A percentile compares a stretch with the other conserved stretches of the same genome.
These are phyloP conservation scores for Coilia nasus DNA, from an alignment of 2,797 vertebrate genomes.

Conservation along the genomic window DNA sequence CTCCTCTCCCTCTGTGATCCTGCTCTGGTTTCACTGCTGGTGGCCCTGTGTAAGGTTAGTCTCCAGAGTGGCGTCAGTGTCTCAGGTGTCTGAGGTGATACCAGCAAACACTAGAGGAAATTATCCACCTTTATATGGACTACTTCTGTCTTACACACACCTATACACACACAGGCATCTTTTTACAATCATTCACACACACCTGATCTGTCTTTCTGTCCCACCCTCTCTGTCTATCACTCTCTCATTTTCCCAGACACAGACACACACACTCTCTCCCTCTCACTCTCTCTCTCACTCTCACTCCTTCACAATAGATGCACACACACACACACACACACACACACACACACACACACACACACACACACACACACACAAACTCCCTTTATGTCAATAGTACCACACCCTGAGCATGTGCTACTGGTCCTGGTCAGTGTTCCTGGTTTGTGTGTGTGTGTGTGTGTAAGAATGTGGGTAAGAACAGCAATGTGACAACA, in stretches of 20 bases:
- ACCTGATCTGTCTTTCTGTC: not conserved
- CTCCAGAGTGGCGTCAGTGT: too few species aligned
- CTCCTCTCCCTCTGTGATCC: slow-evolving; percentile 47
- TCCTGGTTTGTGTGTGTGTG: slow-evolving; percentile 3
- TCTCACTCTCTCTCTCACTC: not conserved
- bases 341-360: slow-evolving; percentile 23
- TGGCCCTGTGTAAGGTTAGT: too few species aligned
- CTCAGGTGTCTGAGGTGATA: too few species aligned
- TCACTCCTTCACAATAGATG: not conserved
- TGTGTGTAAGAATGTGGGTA: not conserved
- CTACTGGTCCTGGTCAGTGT: not conserved
- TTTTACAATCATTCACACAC: not conserved
- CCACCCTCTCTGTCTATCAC: not conserved
- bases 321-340: slow-evolving; percentile 27
- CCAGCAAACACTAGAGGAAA: not conserved
- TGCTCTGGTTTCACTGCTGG: too few species aligned
- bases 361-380: slow-evolving; percentile 9
- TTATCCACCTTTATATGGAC: too few species aligned
- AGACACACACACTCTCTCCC: not conserved
- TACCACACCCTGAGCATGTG: slow-evolving; percentile 34
- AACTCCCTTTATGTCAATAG: slow-evolving; percentile 62
- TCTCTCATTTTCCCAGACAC: not conserved
- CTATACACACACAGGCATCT: too few species aligned
- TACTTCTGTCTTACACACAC: too few species aligned
- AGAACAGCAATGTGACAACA: not conserved